These are phyloP conservation scores for Pelochelys cantorii DNA, from an alignment of 2,797 vertebrate species.

Conservation along the genomic window DNA sequence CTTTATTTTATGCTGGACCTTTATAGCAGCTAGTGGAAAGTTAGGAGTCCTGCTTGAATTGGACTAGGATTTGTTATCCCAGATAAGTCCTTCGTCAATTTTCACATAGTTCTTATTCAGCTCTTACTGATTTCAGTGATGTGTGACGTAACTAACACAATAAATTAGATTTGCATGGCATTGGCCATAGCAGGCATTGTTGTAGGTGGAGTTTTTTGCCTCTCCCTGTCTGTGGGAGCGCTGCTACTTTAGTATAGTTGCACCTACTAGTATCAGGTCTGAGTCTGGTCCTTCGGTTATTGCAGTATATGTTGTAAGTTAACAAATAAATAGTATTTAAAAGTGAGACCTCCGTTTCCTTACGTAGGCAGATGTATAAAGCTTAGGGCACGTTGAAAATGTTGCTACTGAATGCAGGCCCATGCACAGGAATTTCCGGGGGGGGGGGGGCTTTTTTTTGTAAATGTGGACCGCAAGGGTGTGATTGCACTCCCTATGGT, in stretches of 20 bases:
- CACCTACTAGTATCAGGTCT: neutral
- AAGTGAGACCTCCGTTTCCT: neutral
- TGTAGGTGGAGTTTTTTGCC: neutral
- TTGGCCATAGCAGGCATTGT: neutral
- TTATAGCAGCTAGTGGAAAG: neutral
- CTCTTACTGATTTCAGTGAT: neutral
- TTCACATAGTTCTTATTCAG: neutral
- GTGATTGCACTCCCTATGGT: too few relatives aligned
- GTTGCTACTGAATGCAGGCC: neutral
- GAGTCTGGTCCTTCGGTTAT: neutral
- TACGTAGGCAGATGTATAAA: neutral
- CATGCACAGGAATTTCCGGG: too few relatives aligned
- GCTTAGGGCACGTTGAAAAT: neutral
- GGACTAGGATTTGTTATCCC: neutral
- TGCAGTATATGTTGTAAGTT: neutral
- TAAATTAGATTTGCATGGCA: neutral
- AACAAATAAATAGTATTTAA: neutral
- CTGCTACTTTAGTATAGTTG: neutral
- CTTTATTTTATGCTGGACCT: neutral
- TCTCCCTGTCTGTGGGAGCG: neutral
- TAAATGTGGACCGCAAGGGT: too few relatives aligned
- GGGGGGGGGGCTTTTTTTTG: too few relatives aligned
- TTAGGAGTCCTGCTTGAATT: neutral
- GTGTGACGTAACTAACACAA: neutral
- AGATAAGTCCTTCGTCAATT: neutral